Evolutionary conservation across 1,140 invertebrate species (phyloP).

Genomic region (Bombus superbus): DNA sequence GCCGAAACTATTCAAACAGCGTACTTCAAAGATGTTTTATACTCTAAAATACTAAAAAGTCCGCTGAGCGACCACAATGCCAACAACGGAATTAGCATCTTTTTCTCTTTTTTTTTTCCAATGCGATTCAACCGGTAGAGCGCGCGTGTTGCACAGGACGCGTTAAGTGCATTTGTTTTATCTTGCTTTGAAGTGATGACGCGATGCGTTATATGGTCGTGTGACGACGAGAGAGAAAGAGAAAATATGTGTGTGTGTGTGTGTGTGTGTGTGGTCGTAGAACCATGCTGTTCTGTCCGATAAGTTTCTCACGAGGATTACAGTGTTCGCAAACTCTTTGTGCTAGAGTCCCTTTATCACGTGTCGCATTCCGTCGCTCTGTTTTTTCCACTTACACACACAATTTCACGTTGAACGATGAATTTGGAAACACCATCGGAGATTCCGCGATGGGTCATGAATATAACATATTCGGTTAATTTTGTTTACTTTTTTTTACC

Average conservation of each 20-base stretch:
- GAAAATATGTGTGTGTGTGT: not conserved
- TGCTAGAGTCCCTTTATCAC: not conserved
- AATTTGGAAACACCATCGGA: not conserved
- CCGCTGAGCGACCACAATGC: not conserved
- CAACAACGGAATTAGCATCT: slow-evolving; percentile 43
- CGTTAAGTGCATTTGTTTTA: slow-evolving; percentile 55
- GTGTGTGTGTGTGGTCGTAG: not conserved
- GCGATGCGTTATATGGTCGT: slow-evolving; percentile 33
- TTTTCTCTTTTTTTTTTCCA: not conserved
- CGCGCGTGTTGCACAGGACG: slow-evolving; percentile 18
- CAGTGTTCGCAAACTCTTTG: slow-evolving; percentile 40
- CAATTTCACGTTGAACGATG: not conserved
- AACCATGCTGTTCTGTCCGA: slow-evolving; percentile 24
- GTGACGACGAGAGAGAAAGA: slow-evolving; percentile 1
- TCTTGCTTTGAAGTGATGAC: slow-evolving; percentile 19
- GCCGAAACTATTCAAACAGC: not conserved
- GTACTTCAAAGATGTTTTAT: slow-evolving; percentile 9
- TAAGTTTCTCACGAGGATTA: slow-evolving; percentile 58
- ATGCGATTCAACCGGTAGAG: slow-evolving; percentile 7
- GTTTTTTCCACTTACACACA: not conserved
- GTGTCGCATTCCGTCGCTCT: not conserved
- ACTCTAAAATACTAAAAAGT: not conserved
- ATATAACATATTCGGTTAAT: no score
- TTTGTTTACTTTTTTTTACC: no score
- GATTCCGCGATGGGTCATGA: no score